Evolutionary conservation across 2,888 invertebrate genomes (phyloP), one percentile per base, ranked within the genome.

Genomic region (Ametastegia equiseti): DNA sequence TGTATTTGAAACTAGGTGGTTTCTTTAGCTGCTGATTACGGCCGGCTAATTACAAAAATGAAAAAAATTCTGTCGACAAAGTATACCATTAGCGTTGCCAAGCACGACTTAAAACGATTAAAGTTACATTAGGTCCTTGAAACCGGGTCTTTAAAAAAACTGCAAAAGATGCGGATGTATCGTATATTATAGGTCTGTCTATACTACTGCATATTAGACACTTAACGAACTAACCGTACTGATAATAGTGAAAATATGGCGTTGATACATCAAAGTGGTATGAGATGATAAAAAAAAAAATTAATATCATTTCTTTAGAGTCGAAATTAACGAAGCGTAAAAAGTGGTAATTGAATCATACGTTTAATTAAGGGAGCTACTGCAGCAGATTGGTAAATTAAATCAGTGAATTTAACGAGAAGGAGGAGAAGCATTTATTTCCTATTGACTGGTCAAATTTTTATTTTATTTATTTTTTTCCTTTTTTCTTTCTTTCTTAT

Each of bases 371-470:
- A 54, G 9, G 75, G 3, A 71, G 67, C 36, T 75, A 23, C 54
- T 45, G 36, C 54, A 36, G 33, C 19, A 36, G 33, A 54, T 75
- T 36, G 36, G 45, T n/a, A n/a, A 75, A 75, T n/a, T 75, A 50
- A 50, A 75, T 75, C 50, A 50, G 36, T 36, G 75, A 45, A 75
- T 23, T 54, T 75, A 50, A 54, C 54, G 60, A 27, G 30, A 30
- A 60, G 60, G 1, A 47, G 15, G 73, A 54, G 75, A 54, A 9
- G 45, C 33, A 36, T 36, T 75, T 36, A 11, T 54, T 54, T 54
- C 54, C 75, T 54, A 47, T 71, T 45, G 13, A 71, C 50, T 36
- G 33, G 71, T 11, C 45, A 30, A 71, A 45, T 71, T 71, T 45
- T 27, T 60, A 15, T 15, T n/a, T n/a, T 47, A 13, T 42, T 42